Conservation (phyloP, 92 coral and sea anemone species). For the Galaxea fascicularis region DNA sequence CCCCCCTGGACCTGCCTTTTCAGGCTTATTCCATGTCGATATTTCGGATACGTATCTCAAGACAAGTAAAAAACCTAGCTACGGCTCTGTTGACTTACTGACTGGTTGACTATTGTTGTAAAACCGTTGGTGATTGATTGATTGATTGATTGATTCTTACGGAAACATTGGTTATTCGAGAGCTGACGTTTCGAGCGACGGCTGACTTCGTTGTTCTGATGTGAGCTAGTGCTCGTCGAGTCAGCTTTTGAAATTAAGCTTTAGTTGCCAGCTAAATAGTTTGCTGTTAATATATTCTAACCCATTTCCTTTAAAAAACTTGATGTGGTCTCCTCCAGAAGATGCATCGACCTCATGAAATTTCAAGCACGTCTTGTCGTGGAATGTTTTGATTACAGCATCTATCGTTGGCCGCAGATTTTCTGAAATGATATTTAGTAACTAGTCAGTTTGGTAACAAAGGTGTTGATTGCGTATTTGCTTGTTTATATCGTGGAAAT, state of each 20-base stretch:
- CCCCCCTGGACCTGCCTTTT: no score
- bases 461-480: neutral
- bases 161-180: no score
- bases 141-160: neutral
- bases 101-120: no score
- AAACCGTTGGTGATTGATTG: neutral
- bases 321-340: conserved; percentile 72
- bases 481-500: no score
- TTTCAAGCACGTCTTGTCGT: conserved; percentile 63
- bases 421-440: conserved; percentile 14
- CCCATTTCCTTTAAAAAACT: conserved; percentile 68
- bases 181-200: no score
- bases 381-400: conserved; percentile 51
- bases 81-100: neutral
- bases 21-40: no score
- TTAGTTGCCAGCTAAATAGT: no score
- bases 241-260: no score
- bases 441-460: neutral
- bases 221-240: no score
- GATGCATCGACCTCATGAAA: conserved; percentile 59
- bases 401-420: conserved; percentile 52
- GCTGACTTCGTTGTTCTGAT: no score
- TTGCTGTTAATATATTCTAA: conserved; percentile 29
- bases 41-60: no score
- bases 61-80: no score